Base-by-base conservation (phyloP, 2,797 vertebrate species). In the Ispidina lecontei region DNA sequence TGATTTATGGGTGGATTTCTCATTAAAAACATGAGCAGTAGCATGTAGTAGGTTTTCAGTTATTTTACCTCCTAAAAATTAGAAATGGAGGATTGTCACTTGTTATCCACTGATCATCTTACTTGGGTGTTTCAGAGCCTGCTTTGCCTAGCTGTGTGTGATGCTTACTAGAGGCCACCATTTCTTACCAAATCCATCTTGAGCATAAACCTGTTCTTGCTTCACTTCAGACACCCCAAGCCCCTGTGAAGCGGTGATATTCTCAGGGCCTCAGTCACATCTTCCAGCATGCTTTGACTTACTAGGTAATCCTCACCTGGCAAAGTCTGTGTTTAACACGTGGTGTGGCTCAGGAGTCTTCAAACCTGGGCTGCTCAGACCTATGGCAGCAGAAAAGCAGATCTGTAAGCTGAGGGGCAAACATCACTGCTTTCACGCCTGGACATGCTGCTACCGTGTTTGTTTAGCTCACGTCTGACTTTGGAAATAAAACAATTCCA, bases 401-500 rank as follows among this genome's bases (percentile, higher is more conserved):
- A 10, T 71, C 89, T 80, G 52, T 47, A 55, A 85, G n/a, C 23
- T 43, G 37, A 69, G 51, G 26, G 29, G 31, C 47, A 43, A 72
- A 8, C 20, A n/a, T 63, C 23, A 33, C 10, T 37, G 47, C 26
- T 79, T 64, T 59, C 80, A 63, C 0, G 10, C 35, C 58, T 77
- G 31, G 81, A 55, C 70, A 20, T 4, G 55, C 62, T 83, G 65
- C 47, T 77, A 5, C 29, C 2, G 0, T 58, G 72, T 72, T 93
- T 89, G 31, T 52, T 95, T 72, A 81, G 79, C n/a, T 92, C 82
- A 60, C 0, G 0, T 65, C 78, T 85, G 67, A 59, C 76, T 94
- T 75, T 41, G 41, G 84, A 84, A 92, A 82, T 28, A 65, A 54
- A 74, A 74, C 51, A 79, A 59, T 83, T 72, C 84, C 87, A 85